Evolutionary conservation across 2,797 vertebrate genomes (phyloP).

Genomic region (Lacerta agilis): DNA sequence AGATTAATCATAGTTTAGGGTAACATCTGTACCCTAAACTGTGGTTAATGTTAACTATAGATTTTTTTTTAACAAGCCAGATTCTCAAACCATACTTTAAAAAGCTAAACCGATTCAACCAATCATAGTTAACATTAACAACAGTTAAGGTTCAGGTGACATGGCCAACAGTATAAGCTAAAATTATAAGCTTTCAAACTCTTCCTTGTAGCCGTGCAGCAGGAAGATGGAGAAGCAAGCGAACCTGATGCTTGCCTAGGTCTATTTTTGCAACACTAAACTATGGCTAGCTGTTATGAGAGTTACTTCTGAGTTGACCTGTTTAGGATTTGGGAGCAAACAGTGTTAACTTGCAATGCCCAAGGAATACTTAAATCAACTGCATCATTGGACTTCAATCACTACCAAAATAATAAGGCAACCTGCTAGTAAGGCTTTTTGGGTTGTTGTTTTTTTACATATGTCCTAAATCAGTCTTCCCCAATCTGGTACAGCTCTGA

Average conservation of each 20-base stretch:
- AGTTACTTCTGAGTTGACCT: neutral
- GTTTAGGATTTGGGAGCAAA: neutral
- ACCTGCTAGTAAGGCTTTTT: neutral
- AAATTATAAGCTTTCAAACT: neutral
- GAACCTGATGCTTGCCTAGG: neutral
- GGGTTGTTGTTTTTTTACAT: neutral
- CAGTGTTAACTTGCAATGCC: neutral
- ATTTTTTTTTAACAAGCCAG: neutral
- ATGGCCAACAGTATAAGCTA: neutral
- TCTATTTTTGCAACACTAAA: neutral
- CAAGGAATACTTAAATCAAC: neutral
- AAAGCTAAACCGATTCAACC: neutral
- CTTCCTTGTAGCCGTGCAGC: neutral
- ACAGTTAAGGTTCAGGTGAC: too few relatives aligned
- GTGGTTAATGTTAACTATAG: neutral
- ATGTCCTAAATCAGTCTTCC: conserved; percentile 27
- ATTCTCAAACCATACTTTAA: neutral
- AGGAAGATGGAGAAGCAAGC: too few relatives aligned
- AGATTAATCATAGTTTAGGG: neutral
- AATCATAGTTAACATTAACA: neutral
- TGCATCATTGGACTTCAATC: neutral
- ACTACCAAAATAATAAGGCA: neutral
- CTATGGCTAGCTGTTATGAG: too few relatives aligned
- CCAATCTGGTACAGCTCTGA: neutral
- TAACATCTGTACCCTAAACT: neutral